phyloP scores from a whole-genome alignment of 92 coral and sea anemone species.

The Desmophyllum pertusum region DNA sequence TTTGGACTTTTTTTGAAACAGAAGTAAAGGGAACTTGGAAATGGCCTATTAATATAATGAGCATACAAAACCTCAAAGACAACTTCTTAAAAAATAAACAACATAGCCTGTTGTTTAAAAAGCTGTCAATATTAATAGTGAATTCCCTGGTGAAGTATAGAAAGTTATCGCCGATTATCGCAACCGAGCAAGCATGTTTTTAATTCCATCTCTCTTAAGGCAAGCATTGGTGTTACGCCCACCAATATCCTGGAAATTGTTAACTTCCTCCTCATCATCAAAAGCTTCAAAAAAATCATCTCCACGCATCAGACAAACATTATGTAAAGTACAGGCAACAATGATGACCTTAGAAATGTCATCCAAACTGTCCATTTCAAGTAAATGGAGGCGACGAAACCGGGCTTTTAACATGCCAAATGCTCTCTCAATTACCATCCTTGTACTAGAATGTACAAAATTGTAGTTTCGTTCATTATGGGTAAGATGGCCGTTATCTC shows the following conservation, averaged over 20 bases:
- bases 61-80: too few relatives aligned
- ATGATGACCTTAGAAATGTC: conserved; percentile 19
- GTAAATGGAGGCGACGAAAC: conserved; percentile 25
- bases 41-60: too few relatives aligned
- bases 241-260: conserved; percentile 39
- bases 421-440: conserved; percentile 47
- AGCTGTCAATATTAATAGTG: too few relatives aligned
- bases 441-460: conserved; percentile 42
- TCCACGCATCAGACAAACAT: too few relatives aligned
- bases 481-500: conserved; percentile 42
- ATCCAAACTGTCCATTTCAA: conserved; percentile 31
- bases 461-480: conserved; percentile 23
- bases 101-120: too few relatives aligned
- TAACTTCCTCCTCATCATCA: conserved; percentile 42
- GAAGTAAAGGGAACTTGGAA: too few relatives aligned
- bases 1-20: too few relatives aligned
- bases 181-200: background rate
- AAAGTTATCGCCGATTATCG: too few relatives aligned
- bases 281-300: too few relatives aligned
- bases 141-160: too few relatives aligned
- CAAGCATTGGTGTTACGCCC: conserved; percentile 41
- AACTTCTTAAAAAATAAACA: too few relatives aligned
- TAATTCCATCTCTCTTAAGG: conserved; percentile 31
- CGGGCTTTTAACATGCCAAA: conserved; percentile 43
- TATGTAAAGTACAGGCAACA: conserved; percentile 41